These are phyloP conservation scores for Blastomussa wellsi DNA, from an alignment of 92 coral and sea anemone genomes.

Conservation along the genomic window DNA sequence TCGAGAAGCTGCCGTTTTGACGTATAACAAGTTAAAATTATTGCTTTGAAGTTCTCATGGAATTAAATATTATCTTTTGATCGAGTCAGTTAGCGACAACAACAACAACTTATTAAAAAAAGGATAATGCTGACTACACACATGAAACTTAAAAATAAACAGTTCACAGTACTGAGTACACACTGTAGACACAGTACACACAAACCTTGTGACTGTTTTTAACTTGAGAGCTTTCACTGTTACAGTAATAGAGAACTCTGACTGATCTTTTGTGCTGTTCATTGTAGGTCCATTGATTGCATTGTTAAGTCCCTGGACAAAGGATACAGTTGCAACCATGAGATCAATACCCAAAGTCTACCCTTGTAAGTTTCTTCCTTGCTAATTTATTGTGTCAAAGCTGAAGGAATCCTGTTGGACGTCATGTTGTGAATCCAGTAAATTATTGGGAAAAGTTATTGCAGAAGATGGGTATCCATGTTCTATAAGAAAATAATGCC, in stretches of 20 bases:
- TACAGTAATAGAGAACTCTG: neutral
- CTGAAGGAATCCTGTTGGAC: too few relatives aligned
- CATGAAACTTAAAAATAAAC: neutral
- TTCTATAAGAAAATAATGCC: too few relatives aligned
- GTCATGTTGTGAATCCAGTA: neutral
- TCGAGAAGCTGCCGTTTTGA: too few relatives aligned
- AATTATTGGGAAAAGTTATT: too few relatives aligned
- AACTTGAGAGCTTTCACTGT: too few relatives aligned
- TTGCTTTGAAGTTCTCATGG: neutral
- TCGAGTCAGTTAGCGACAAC: neutral
- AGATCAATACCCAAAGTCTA: slow-evolving; percentile 84
- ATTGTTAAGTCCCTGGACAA: slow-evolving; percentile 85
- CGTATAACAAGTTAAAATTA: too few relatives aligned
- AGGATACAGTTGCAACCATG: slow-evolving; percentile 66
- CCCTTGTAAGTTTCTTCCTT: slow-evolving; percentile 76
- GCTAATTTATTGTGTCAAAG: neutral
- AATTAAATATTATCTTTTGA: neutral
- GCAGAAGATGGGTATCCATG: too few relatives aligned
- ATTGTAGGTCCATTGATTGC: slow-evolving; percentile 79
- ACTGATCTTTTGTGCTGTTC: neutral
- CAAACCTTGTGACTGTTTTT: too few relatives aligned
- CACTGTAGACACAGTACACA: too few relatives aligned
- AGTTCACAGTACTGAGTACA: neutral
- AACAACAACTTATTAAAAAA: neutral
- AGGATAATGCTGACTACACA: neutral